Evolutionary conservation across 2,888 invertebrate genomes (phyloP), one percentile per base, ranked within the genome.

Genomic region (Oasisia sp.): DNA sequence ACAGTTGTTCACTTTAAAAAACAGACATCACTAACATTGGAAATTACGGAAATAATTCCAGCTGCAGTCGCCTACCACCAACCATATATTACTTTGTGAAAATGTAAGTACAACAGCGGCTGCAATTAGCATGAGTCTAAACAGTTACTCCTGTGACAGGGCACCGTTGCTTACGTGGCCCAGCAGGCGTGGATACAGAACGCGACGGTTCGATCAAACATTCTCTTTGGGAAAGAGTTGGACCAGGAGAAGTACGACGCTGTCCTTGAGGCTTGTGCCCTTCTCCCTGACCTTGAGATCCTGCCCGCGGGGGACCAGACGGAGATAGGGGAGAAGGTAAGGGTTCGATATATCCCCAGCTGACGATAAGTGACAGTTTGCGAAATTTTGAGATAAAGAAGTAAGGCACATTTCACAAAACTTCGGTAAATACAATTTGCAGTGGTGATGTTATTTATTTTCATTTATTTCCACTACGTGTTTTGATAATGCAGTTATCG

Each of bases 181-280:
- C 97, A 97, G 94, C 96, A 96, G 92, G 99, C 99, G 0, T 99
- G 99, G 99, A 99, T 99, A 92, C 99, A 99, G 96, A 99, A 99
- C 97, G 98, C 98, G 4, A 98, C 99, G 0, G 97, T 99, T 45
- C 97, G 98, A 95, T 98, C 99, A 95, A 99, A 99, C 96, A 98
- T 99, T 94, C 95, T 99, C 50, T 99, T 99, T 96, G 99, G 99
- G 27, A 97, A 98, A 94, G 95, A 97, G 0, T 97, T 97, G 91
- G 97, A 98, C 95, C 97, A 97, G 92, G 97, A 97, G 92, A 97
- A 97, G 91, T 99, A 99, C 96, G 97, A 98, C 94, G 97, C 97
- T 92, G 98, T 99, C 0, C 97, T 99, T 89, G 98, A 98, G 93
- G 98, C 98, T 0, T 99, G 99, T 96, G 99, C 99, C 2, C 97